phyloP scores from a whole-genome alignment of 1,140 invertebrate species.

The Solenopsis fugax region DNA sequence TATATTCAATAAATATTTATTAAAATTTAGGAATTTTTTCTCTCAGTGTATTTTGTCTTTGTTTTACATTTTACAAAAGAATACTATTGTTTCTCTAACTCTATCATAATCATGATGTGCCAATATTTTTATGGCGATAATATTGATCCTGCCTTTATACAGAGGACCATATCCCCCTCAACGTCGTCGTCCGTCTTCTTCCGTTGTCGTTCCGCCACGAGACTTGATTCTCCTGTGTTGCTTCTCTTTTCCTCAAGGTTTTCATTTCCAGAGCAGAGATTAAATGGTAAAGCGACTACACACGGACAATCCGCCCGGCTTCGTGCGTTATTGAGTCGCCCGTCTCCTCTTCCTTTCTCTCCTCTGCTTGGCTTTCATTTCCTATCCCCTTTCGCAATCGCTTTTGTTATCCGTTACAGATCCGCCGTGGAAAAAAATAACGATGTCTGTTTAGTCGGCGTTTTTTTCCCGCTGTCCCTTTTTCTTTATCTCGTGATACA shows the following conservation, averaged over 20 bases:
- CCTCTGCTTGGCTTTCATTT: constrained; percentile 41
- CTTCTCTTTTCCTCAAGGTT: constrained; percentile 49
- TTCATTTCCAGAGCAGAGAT: constrained; percentile 64
- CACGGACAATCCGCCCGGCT: constrained; percentile 38
- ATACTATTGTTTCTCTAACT: constrained; percentile 17
- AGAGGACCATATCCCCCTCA: not conserved
- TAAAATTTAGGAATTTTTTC: too few species aligned
- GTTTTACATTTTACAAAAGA: not conserved
- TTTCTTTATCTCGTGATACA: constrained; percentile 11
- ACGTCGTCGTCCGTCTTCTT: constrained; percentile 20
- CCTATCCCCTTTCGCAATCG: constrained; percentile 26
- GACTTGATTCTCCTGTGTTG: constrained; percentile 14
- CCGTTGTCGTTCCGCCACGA: constrained; percentile 30
- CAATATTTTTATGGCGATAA: constrained; percentile 41
- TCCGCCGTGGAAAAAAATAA: constrained; percentile 39
- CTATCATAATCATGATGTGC: not conserved
- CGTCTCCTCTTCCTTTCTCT: constrained; percentile 13
- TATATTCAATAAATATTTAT: too few species aligned
- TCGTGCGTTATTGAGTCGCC: constrained; percentile 57
- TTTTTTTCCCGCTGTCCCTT: not conserved
- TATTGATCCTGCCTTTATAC: constrained; percentile 39
- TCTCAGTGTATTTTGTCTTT: not conserved
- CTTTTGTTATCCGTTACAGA: constrained; percentile 42
- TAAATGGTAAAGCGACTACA: constrained; percentile 41
- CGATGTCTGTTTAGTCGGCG: constrained; percentile 1